A percentile compares a stretch with the other conserved stretches of the same genome.
Evolutionary conservation across 1,140 invertebrate genomes (phyloP).

Genomic region (Luehdorfia chinensis): DNA sequence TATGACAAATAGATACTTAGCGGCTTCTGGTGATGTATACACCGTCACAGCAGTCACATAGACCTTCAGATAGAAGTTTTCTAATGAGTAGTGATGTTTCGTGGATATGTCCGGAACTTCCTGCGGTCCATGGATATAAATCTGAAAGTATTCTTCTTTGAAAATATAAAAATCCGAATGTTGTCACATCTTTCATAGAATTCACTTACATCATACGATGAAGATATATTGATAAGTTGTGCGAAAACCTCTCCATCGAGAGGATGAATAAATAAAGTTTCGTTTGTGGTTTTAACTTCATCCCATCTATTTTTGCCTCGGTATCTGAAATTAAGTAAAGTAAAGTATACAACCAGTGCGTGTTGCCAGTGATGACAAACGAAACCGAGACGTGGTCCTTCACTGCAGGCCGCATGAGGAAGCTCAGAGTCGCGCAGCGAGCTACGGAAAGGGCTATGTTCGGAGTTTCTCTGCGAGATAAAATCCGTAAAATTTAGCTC

Average conservation of each 20-base stretch:
- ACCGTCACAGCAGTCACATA: constrained; percentile 69
- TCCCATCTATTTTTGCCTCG: constrained; percentile 77
- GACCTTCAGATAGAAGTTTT: constrained; percentile 69
- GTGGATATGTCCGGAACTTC: constrained; percentile 79
- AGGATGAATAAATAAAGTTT: constrained; percentile 81
- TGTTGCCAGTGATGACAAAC: too few species aligned
- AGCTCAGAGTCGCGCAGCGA: too few species aligned
- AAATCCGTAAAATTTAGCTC: too few species aligned
- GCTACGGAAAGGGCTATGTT: too few species aligned
- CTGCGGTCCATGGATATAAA: constrained; percentile 78
- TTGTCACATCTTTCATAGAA: background rate
- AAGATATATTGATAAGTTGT: constrained; percentile 82
- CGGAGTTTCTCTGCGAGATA: too few species aligned
- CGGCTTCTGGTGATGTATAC: constrained; percentile 65
- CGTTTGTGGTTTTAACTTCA: constrained; percentile 61
- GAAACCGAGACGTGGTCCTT: too few species aligned
- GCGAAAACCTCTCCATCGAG: constrained; percentile 84
- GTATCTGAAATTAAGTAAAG: constrained; percentile 76
- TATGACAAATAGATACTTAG: constrained; percentile 44
- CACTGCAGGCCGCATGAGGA: too few species aligned
- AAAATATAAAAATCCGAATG: constrained; percentile 23
- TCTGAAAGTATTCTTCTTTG: too few species aligned
- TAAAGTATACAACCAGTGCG: too few species aligned
- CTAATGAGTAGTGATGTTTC: constrained; percentile 69
- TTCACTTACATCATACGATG: constrained; percentile 77